Conservation (phyloP, 2,113 vertebrate species). For the Xenus cinereus region DNA sequence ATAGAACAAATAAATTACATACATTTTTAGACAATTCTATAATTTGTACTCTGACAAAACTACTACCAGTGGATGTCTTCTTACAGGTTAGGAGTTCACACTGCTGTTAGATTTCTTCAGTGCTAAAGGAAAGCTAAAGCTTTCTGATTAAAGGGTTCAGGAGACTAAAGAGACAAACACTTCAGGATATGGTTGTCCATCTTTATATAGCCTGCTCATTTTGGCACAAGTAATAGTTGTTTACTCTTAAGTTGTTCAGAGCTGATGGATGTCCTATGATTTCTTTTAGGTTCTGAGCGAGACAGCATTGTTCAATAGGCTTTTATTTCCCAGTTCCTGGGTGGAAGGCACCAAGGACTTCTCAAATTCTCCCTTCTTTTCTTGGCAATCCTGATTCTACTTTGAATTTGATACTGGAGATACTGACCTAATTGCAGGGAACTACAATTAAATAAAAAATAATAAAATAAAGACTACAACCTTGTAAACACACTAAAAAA, state of each 20-base stretch:
- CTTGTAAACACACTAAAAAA: not conserved
- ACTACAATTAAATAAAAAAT: conserved; percentile 62
- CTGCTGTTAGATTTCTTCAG: conserved; percentile 18
- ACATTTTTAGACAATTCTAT: not conserved
- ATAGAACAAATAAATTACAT: conserved; percentile 24
- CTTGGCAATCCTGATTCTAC: conserved; percentile 22
- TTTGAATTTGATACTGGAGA: conserved; percentile 53
- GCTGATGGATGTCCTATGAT: not conserved
- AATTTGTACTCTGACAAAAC: not conserved
- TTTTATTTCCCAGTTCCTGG: conserved; percentile 31
- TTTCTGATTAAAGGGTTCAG: conserved; percentile 39
- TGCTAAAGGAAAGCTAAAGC: conserved; percentile 21
- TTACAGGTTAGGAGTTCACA: conserved; percentile 40
- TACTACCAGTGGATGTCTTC: not conserved
- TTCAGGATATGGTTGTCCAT: not conserved
- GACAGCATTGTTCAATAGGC: not conserved
- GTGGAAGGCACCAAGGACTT: not conserved
- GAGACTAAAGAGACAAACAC: not conserved
- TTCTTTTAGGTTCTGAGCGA: conserved; percentile 58
- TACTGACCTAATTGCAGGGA: conserved; percentile 46
- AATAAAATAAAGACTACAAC: not conserved
- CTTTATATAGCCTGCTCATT: not conserved
- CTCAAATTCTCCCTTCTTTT: conserved; percentile 54
- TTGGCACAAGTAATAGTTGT: conserved; percentile 16
- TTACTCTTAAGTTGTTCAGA: not conserved